Percentiles rank a stretch among this genome's conserved stretches.
Conservation (phyloP, 2,888 invertebrate genomes). For the Perdita meconis region DNA sequence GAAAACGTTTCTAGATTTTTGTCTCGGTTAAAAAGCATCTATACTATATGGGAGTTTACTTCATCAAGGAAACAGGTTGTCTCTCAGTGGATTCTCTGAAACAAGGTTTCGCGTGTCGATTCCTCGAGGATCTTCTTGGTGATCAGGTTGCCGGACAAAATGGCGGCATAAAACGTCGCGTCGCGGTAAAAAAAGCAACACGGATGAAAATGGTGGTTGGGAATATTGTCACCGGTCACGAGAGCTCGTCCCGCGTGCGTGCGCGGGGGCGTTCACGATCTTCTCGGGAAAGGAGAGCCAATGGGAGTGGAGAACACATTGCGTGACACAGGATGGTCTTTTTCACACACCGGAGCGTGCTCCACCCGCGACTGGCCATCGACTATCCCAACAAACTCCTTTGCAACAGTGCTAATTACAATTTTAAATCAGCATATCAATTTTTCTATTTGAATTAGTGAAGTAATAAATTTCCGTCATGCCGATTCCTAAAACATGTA, state of each 20-base stretch:
- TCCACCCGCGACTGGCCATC: conserved; percentile 61
- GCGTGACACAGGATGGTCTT: conserved; percentile 74
- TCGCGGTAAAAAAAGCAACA: conserved; percentile 30
- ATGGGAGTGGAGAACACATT: conserved; percentile 67
- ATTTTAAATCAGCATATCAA: not conserved
- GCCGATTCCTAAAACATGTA: too few relatives aligned
- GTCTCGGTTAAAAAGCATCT: not conserved
- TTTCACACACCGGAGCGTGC: conserved; percentile 76
- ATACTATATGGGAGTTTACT: not conserved
- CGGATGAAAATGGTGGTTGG: conserved; percentile 69
- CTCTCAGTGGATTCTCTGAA: not conserved
- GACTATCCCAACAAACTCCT: conserved; percentile 3
- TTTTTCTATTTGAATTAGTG: too few relatives aligned
- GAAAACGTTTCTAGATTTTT: not conserved
- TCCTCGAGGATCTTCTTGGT: conserved; percentile 36
- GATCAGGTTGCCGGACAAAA: conserved; percentile 55
- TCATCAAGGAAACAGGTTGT: conserved; percentile 7
- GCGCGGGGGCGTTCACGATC: conserved; percentile 80
- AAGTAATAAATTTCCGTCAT: too few relatives aligned
- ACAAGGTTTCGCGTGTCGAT: conserved; percentile 36
- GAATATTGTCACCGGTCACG: conserved; percentile 77
- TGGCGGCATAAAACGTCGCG: conserved; percentile 50
- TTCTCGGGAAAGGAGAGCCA: conserved; percentile 66
- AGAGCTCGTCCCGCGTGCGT: conserved; percentile 73
- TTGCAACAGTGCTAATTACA: not conserved